Conservation (phyloP, 2,113 vertebrate genomes). For the Phylloscopus trochilus region DNA sequence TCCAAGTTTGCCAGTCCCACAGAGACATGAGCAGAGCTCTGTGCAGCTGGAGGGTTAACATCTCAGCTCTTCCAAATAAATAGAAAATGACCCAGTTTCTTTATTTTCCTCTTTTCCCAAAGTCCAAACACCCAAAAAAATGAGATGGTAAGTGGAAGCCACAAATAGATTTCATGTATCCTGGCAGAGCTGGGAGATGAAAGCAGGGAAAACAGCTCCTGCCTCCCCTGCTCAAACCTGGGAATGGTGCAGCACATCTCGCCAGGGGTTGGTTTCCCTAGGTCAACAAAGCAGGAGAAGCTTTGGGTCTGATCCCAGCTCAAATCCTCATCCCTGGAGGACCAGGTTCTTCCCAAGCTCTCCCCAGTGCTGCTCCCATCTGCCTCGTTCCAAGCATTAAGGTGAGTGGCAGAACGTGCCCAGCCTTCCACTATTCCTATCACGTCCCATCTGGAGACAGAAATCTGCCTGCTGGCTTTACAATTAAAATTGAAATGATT, state of each 20-base stretch:
- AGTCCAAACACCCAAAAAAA: neutral
- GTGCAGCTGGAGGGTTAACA: constrained; percentile 29
- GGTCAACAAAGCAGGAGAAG: neutral
- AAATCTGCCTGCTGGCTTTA: constrained; percentile 64
- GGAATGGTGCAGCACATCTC: neutral
- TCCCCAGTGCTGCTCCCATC: neutral
- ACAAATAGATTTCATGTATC: constrained; percentile 1
- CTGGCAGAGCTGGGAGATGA: neutral
- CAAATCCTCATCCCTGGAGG: neutral
- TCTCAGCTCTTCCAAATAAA: constrained; percentile 41
- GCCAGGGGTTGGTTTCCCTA: neutral
- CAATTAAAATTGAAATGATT: constrained; percentile 61
- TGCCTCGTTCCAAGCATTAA: neutral
- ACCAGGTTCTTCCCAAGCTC: neutral
- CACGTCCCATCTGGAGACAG: constrained; percentile 63
- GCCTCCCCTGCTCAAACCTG: neutral
- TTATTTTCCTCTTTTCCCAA: constrained; percentile 22
- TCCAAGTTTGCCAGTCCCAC: neutral
- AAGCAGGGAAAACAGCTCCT: neutral
- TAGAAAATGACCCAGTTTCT: constrained; percentile 36
- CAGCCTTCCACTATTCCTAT: constrained; percentile 35
- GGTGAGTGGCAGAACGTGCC: constrained; percentile 13
- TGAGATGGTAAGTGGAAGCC: neutral
- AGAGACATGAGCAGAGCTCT: neutral
- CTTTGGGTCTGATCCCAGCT: neutral